phyloP scores from a whole-genome alignment of 2,113 vertebrate species.

The Leucopternis melanops region DNA sequence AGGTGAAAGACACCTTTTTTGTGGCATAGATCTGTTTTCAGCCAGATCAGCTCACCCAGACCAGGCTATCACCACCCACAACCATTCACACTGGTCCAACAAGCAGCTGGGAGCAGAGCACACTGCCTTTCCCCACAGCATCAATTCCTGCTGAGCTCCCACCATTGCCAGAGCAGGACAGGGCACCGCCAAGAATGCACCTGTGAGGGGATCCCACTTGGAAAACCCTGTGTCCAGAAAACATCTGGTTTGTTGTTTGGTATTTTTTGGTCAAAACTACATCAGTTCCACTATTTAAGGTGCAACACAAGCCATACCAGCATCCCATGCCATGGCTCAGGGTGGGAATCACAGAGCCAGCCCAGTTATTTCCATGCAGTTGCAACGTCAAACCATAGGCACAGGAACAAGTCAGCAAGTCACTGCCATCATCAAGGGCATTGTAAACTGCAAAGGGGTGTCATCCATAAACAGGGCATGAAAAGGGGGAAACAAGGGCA shows the following conservation, averaged over 20 bases:
- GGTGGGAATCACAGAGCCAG: neutral
- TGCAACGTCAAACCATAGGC: neutral
- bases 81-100: accelerated
- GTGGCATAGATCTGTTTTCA: neutral
- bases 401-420: neutral
- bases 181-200: accelerated
- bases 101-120: neutral
- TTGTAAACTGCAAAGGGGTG: neutral
- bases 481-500: neutral
- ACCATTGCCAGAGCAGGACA: neutral
- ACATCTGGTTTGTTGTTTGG: neutral
- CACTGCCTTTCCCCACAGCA: accelerated
- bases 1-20: neutral
- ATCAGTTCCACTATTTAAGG: neutral
- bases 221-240: neutral
- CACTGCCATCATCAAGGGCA: neutral
- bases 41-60: neutral
- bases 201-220: accelerated
- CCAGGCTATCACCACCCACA: neutral
- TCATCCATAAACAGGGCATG: neutral
- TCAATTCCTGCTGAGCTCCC: neutral
- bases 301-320: neutral
- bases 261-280: neutral
- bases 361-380: neutral
- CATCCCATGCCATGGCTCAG: neutral